phyloP scores from a whole-genome alignment of 1,140 invertebrate species.

The Tetramorium alpestre region DNA sequence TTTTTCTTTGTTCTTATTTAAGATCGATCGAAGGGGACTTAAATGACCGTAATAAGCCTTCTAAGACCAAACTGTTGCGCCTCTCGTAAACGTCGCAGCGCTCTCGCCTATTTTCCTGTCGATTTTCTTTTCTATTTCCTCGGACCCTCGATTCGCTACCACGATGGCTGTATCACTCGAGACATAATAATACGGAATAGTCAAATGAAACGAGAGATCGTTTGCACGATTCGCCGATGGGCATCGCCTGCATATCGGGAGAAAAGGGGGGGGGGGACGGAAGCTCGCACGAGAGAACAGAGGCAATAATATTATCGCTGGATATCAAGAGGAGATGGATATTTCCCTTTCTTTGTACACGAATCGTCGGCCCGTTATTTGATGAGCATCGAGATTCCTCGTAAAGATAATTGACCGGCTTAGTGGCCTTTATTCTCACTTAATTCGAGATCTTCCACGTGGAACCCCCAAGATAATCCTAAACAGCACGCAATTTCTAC shows the following conservation, averaged over 20 bases:
- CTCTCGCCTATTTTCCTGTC: not conserved
- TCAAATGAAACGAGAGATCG: conserved; percentile 31
- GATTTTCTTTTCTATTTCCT: conserved; percentile 16
- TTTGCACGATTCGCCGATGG: conserved; percentile 13
- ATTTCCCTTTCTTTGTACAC: conserved; percentile 25
- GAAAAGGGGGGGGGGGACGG: not conserved
- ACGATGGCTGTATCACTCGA: conserved; percentile 1
- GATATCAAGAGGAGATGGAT: conserved; percentile 28
- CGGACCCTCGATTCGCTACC: not conserved
- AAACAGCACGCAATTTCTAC: not conserved
- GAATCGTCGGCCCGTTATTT: conserved; percentile 16
- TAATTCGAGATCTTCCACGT: conserved; percentile 4
- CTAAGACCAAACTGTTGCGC: conserved; percentile 72
- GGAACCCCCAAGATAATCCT: not conserved
- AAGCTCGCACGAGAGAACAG: not conserved
- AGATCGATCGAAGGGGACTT: conserved; percentile 34
- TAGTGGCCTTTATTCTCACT: conserved; percentile 22
- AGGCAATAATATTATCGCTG: conserved; percentile 49
- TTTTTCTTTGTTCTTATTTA: conserved; percentile 13
- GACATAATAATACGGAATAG: conserved; percentile 20
- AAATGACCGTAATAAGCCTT: conserved; percentile 47
- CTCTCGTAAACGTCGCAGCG: conserved; percentile 12
- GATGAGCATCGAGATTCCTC: conserved; percentile 12
- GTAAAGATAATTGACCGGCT: conserved; percentile 38
- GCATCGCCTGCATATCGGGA: not conserved